phyloP scores from a whole-genome alignment of 2,888 invertebrate genomes.

The Harpalus rufipes region DNA sequence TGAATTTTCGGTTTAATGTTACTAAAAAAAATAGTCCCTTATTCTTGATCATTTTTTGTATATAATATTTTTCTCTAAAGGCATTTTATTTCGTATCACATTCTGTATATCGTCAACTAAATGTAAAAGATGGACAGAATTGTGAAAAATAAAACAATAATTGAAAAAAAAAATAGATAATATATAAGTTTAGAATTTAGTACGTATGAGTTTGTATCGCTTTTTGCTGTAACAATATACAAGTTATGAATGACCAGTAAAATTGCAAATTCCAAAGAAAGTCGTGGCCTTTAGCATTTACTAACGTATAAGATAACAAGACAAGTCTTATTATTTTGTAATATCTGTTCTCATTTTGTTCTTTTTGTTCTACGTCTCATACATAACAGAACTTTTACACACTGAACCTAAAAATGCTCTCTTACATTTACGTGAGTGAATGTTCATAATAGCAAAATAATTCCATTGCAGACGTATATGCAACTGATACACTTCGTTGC shows the following conservation, averaged over 20 bases:
- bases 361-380: background rate
- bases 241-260: background rate
- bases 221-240: background rate
- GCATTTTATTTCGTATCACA: too few species aligned
- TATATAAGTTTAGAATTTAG: background rate
- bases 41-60: too few species aligned
- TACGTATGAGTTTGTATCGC: background rate
- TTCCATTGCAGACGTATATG: background rate
- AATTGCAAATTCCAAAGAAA: background rate
- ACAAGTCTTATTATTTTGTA: conserved; percentile 7
- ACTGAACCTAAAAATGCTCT: background rate
- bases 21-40: too few species aligned
- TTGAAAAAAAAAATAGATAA: too few species aligned
- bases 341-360: conserved; percentile 14
- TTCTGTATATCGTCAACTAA: too few species aligned
- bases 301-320: background rate
- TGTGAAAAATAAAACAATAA: too few species aligned
- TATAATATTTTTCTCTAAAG: too few species aligned
- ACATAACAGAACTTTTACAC: conserved; percentile 3
- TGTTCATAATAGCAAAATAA: conserved; percentile 19
- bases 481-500: background rate
- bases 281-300: conserved; percentile 5
- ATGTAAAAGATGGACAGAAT: too few species aligned
- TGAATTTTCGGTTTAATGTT: too few species aligned
- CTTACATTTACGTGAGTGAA: conserved; percentile 18